Conservation (phyloP, 2,797 vertebrate species). For the Coreius guichenoti region DNA sequence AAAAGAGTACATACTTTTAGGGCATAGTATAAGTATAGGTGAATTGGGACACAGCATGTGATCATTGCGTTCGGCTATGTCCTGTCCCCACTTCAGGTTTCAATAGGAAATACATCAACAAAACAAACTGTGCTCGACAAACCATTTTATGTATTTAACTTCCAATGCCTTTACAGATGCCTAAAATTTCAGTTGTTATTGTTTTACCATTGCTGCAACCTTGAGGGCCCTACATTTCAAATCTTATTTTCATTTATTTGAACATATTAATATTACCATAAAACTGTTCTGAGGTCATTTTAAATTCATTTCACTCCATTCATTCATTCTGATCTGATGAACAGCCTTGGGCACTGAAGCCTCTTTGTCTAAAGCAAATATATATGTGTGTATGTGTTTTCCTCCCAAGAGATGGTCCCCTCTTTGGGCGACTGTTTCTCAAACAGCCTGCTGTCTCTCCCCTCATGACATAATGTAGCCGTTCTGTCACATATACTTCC, state of each 20-base stretch:
- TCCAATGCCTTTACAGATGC: not conserved
- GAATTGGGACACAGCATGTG: too few relatives aligned
- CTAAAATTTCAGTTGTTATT: not conserved
- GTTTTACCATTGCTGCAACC: slow-evolving; percentile 9
- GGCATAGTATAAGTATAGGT: not conserved
- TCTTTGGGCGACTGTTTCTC: not conserved
- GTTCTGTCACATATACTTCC: slow-evolving; percentile 1
- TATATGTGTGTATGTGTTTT: not conserved
- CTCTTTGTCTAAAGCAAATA: not conserved
- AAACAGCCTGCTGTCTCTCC: not conserved
- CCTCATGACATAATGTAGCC: not conserved
- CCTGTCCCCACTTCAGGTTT: not conserved
- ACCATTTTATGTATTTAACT: not conserved
- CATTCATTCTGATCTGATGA: not conserved
- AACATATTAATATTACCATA: slow-evolving; percentile 4
- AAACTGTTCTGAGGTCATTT: slow-evolving; percentile 14
- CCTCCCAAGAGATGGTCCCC: not conserved
- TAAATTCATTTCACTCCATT: not conserved
- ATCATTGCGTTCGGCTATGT: not conserved
- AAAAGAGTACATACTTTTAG: not conserved
- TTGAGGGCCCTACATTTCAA: not conserved
- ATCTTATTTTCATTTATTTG: not conserved
- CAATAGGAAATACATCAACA: not conserved
- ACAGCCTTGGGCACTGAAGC: too few relatives aligned
- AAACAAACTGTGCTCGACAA: not conserved